Conservation (phyloP, 1,140 invertebrate species). For the Bombus waltoni region DNA sequence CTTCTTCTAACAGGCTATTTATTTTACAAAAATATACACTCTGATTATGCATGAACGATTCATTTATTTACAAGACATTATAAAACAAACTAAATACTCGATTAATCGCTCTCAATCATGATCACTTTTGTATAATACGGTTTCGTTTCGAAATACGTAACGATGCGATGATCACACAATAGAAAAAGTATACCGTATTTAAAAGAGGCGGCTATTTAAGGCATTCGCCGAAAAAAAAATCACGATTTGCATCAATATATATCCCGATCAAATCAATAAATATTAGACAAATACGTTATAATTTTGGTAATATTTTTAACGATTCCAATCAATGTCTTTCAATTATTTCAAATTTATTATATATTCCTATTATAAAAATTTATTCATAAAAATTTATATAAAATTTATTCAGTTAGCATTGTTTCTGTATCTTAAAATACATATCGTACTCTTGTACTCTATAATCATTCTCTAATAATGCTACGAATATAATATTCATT, state of each 20-base stretch:
- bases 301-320: background rate
- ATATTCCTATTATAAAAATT: background rate
- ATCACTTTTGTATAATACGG: background rate
- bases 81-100: no score
- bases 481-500: background rate
- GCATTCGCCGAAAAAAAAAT: background rate
- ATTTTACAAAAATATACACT: background rate
- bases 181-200: slow-evolving; percentile 30
- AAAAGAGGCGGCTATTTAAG: slow-evolving; percentile 43
- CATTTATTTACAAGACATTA: background rate
- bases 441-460: background rate
- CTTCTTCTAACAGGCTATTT: background rate
- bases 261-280: background rate
- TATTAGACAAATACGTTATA: no score
- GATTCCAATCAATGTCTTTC: background rate
- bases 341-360: background rate
- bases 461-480: background rate
- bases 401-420: background rate
- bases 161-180: slow-evolving; percentile 23
- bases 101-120: background rate
- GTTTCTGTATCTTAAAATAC: background rate
- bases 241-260: background rate
- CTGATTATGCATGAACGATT: background rate
- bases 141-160: slow-evolving; percentile 29
- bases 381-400: no score